A percentile compares a stretch with the other conserved stretches of the same genome.
These are phyloP conservation scores for Notothenia rossii DNA, from an alignment of 2,113 vertebrate genomes.

Conservation along the genomic window DNA sequence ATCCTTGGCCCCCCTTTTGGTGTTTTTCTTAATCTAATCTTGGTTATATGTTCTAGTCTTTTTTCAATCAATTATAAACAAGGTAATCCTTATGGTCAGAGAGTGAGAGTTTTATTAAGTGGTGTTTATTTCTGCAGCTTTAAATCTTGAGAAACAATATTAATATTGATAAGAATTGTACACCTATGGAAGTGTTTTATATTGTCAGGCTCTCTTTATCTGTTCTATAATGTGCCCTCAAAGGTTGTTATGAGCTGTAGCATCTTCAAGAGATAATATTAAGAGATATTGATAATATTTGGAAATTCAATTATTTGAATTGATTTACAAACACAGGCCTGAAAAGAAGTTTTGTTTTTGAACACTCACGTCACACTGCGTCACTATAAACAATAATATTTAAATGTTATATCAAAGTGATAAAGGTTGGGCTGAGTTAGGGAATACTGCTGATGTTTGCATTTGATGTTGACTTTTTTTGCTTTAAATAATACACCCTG, in stretches of 20 bases:
- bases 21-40: not conserved
- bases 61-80: not conserved
- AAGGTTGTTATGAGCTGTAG: not conserved
- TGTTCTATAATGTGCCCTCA: not conserved
- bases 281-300: too few species aligned
- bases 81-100: not conserved
- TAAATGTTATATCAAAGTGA: too few species aligned
- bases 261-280: not conserved
- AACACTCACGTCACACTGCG: too few species aligned
- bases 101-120: not conserved
- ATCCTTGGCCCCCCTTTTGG: not conserved
- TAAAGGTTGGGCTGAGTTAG: not conserved
- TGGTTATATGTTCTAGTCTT: not conserved
- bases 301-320: too few species aligned
- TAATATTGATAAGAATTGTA: not conserved
- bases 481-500: not conserved
- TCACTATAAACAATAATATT: not conserved
- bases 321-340: too few species aligned
- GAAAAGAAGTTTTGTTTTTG: not conserved
- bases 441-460: not conserved
- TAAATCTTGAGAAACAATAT: not conserved
- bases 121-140: not conserved
- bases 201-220: not conserved
- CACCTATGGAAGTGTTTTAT: not conserved
- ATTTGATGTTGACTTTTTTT: not conserved